Evolutionary conservation across 2,888 invertebrate genomes (phyloP).

Genomic region (Brachypalpus laphriformis): DNA sequence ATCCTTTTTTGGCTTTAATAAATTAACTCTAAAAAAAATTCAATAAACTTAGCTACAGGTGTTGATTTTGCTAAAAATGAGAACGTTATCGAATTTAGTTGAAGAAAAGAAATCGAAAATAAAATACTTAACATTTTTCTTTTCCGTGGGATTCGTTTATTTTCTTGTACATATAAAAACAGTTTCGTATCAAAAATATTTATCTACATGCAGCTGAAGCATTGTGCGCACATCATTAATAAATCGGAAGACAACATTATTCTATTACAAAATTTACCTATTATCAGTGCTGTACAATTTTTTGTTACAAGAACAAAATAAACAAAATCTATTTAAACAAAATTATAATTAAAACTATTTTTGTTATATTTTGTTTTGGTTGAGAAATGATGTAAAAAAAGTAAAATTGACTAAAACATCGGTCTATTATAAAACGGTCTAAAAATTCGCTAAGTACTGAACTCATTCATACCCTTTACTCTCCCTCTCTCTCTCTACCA

Average conservation of each 20-base stretch:
- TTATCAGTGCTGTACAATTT: constrained; percentile 52
- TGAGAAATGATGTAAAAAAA: constrained; percentile 11
- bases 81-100: too few relatives aligned
- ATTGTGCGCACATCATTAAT: constrained; percentile 23
- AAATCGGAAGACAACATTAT: constrained; percentile 58
- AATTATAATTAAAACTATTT: constrained; percentile 27
- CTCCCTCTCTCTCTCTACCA: constrained; percentile 79
- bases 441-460: constrained; percentile 42
- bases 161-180: constrained; percentile 39
- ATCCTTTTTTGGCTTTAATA: too few relatives aligned
- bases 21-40: too few relatives aligned
- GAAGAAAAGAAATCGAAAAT: too few relatives aligned
- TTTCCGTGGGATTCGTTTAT: constrained; percentile 60
- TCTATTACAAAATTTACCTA: constrained; percentile 53
- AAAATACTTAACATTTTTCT: constrained; percentile 11
- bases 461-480: constrained; percentile 6
- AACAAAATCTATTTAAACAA: constrained; percentile 25
- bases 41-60: too few relatives aligned
- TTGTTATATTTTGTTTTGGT: constrained; percentile 3
- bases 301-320: constrained; percentile 1
- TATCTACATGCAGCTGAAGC: constrained; percentile 9
- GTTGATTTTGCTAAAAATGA: too few relatives aligned
- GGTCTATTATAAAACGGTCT: constrained; percentile 5
- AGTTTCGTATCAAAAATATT: constrained; percentile 65
- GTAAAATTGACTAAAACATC: constrained; percentile 37